A percentile compares a stretch with the other conserved stretches of the same genome.
Conservation (phyloP, 2,113 vertebrate genomes). For the Mohoua ochrocephala region DNA sequence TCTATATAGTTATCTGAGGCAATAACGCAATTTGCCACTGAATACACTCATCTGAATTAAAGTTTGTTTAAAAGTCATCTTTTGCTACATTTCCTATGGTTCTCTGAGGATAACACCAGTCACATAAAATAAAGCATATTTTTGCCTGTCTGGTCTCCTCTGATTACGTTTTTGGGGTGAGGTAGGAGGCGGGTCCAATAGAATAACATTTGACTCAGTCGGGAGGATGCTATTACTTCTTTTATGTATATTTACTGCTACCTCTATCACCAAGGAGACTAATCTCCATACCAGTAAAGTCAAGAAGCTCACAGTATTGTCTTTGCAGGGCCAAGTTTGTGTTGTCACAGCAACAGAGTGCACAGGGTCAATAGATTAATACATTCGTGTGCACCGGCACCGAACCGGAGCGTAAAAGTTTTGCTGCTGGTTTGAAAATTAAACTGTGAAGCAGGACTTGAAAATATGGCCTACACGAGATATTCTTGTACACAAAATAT, state of each 20-base stretch:
- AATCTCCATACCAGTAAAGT: constrained; percentile 63
- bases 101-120: background rate
- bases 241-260: constrained; percentile 64
- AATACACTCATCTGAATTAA: constrained; percentile 12
- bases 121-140: constrained; percentile 22
- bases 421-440: constrained; percentile 14
- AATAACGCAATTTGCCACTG: background rate
- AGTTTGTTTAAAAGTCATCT: constrained; percentile 33
- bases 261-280: constrained; percentile 72
- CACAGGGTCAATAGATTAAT: constrained; percentile 52
- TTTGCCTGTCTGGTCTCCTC: constrained; percentile 9
- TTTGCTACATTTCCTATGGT: background rate
- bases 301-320: constrained; percentile 62
- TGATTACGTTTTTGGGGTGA: background rate
- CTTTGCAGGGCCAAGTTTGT: constrained; percentile 58
- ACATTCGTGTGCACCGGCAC: background rate
- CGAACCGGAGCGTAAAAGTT: constrained; percentile 33
- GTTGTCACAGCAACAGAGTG: constrained; percentile 71
- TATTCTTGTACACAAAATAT: background rate
- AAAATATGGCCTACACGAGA: background rate
- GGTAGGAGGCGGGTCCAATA: background rate
- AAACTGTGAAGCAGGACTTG: background rate
- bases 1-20: constrained; percentile 9
- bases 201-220: constrained; percentile 25
- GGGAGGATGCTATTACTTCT: constrained; percentile 18